A percentile compares a stretch with the other conserved stretches of the same genome.
Conservation (phyloP, 92 coral and sea anemone genomes). For the Isaurus tuberculatus region DNA sequence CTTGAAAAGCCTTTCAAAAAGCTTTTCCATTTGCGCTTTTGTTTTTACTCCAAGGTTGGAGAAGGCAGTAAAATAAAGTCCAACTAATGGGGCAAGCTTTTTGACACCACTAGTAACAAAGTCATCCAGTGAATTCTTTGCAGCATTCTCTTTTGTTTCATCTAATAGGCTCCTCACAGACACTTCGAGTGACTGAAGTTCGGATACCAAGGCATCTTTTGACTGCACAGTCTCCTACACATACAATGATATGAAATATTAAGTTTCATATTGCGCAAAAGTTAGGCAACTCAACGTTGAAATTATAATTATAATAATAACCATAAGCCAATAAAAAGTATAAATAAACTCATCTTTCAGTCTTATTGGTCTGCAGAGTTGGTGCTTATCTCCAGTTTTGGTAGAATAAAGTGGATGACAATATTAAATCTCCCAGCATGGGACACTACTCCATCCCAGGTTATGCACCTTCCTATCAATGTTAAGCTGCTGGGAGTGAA, state of each 20-base stretch:
- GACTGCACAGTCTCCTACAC: not conserved
- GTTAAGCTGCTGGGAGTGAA: no score
- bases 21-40: slow-evolving; percentile 71
- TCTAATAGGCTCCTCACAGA: slow-evolving; percentile 53
- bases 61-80: slow-evolving; percentile 70
- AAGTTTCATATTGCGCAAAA: no score
- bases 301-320: no score
- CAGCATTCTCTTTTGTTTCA: slow-evolving; percentile 74
- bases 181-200: slow-evolving; percentile 46
- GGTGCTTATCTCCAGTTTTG: no score
- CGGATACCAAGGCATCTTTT: slow-evolving; percentile 37
- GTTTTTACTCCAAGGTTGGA: slow-evolving; percentile 63
- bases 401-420: no score
- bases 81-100: slow-evolving; percentile 68
- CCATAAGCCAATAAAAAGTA: no score
- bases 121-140: slow-evolving; percentile 55
- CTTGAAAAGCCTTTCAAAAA: slow-evolving; percentile 57
- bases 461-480: no score
- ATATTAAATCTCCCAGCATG: no score
- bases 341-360: no score
- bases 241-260: not conserved
- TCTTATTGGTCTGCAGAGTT: no score
- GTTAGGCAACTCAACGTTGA: no score
- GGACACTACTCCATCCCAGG: no score
- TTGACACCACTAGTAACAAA: slow-evolving; percentile 80